Base-by-base conservation (phyloP, 2,888 invertebrate genomes). In the Chirona hameri region DNA sequence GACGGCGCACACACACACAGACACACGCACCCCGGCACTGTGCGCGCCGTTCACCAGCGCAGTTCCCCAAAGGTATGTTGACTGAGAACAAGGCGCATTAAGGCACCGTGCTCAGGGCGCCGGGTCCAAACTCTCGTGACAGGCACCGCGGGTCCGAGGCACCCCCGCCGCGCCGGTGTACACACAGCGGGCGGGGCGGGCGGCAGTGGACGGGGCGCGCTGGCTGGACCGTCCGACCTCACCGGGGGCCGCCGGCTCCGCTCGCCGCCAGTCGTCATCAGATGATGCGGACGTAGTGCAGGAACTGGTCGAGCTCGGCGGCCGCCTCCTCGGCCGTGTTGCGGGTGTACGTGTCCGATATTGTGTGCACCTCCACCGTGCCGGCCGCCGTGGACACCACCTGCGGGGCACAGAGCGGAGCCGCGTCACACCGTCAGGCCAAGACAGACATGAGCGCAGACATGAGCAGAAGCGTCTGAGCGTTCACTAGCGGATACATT, bases 211-310 rank as follows among this genome's bases (percentile, higher is more conserved):
- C 57, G 4, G 57, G 21, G 21, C 57, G 21, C 5, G 10, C 55
- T 55, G 55, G 18, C 55, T 55, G 18, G 55, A 18, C 15, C 18
- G 55, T 18, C 15, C 14, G 55, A 55, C 18, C 55, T 18, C n/a
- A n/a, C n/a, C n/a, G n/a, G n/a, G n/a, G n/a, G n/a, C n/a, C n/a
- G n/a, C n/a, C n/a, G n/a, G n/a, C n/a, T n/a, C n/a, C n/a, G n/a
- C n/a, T n/a, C 18, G 55, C 15, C 55, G 55, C 55, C 15, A 18
- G 55, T 12, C 55, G 15, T 57, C 9, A 39, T 72, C 46, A 76
- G 9, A 76, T 76, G 76, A 76, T 76, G 39, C 39, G 76, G 46
- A 76, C 76, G 76, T 76, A 76, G 46, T 76, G 76, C 76, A 76
- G 76, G 24, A 76, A 76, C 76, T 46, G 76, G 31, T 76, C 76